Evolutionary conservation across 35 echinoderm and acorn worm genomes (phyloP), one percentile per base, ranked within the genome.

Genomic region (Patiria miniata): DNA sequence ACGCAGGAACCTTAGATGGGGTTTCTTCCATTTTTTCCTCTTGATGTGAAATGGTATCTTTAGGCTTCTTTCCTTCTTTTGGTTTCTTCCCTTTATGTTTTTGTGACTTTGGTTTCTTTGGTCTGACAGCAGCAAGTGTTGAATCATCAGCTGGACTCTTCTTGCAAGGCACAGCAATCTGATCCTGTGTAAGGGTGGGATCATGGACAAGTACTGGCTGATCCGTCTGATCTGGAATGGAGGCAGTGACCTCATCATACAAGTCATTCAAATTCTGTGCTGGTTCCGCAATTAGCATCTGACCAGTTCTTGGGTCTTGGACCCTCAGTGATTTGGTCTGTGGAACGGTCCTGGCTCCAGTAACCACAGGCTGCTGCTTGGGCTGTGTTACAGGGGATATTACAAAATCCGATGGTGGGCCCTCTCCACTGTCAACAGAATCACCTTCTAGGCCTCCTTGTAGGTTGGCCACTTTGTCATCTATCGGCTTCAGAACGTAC

Each of bases 221-320:
- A 34, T 84, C 36, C 6, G 54, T 60, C 18, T 85, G 44, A 23
- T 85, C 81, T 39, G 81, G 81, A 18, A 91, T 39, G 54, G 54
- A 85, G n/a, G 89, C 89, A 26, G 68, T 85, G 1, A 73, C 56
- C 32, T 59, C 50, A 65, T 65, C 39, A 39, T 77, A 29, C 39
- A 91, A 34, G 47, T 91, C 56, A 39, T 91, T 55, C 32, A 77
- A 82, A 85, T 79, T 83, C 19, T 78, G 54, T 23, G 83, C 83
- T 39, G 68, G 90, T 22, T 36, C 32, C 26, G 90, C 90, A 61
- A 83, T 23, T 21, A 92, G 61, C 5, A 54, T 77, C 40, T 92
- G 61, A 36, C 90, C 83, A 68, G 83, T 86, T 39, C 53, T 65
- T 57, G 89, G 89, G 79, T 91, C 83, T 30, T 34, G 55, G 2